These are phyloP conservation scores for Tragelaphus imberbis DNA, from an alignment of 2,113 vertebrate genomes.

Conservation along the genomic window DNA sequence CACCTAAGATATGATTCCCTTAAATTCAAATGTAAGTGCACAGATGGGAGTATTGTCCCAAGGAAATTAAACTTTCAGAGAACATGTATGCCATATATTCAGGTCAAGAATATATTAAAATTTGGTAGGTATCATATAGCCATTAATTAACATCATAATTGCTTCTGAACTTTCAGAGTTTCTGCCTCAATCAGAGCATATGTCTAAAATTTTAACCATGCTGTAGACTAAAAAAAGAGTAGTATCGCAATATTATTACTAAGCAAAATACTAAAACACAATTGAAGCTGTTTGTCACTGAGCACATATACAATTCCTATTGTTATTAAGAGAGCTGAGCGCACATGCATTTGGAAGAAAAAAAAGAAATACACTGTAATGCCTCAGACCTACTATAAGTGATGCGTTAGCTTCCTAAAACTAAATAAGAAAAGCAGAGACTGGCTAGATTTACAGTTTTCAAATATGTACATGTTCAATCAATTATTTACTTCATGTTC, in stretches of 20 bases:
- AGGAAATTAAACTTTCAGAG: slow-evolving; percentile 23
- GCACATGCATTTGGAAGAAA: not conserved
- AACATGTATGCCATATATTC: not conserved
- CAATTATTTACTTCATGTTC: slow-evolving; percentile 67
- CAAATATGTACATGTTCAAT: slow-evolving; percentile 72
- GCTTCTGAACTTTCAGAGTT: slow-evolving; percentile 38
- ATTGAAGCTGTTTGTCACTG: slow-evolving; percentile 8
- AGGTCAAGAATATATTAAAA: slow-evolving; percentile 14
- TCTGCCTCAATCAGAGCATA: slow-evolving; percentile 38
- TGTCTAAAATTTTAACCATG: slow-evolving; percentile 37
- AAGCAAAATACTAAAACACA: not conserved
- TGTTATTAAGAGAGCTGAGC: not conserved
- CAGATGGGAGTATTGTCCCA: not conserved
- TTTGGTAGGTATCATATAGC: not conserved
- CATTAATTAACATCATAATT: slow-evolving; percentile 18
- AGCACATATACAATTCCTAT: not conserved
- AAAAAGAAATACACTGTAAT: not conserved
- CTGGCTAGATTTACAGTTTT: slow-evolving; percentile 63
- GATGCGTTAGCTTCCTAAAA: slow-evolving; percentile 19
- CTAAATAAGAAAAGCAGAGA: slow-evolving; percentile 59
- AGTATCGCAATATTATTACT: not conserved
- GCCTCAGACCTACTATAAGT: not conserved
- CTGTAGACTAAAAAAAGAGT: not conserved
- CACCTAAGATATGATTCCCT: not conserved
- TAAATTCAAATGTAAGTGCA: slow-evolving; percentile 15